Evolutionary conservation across 2,888 invertebrate genomes (phyloP).

Genomic region (Diplolepis rosae): DNA sequence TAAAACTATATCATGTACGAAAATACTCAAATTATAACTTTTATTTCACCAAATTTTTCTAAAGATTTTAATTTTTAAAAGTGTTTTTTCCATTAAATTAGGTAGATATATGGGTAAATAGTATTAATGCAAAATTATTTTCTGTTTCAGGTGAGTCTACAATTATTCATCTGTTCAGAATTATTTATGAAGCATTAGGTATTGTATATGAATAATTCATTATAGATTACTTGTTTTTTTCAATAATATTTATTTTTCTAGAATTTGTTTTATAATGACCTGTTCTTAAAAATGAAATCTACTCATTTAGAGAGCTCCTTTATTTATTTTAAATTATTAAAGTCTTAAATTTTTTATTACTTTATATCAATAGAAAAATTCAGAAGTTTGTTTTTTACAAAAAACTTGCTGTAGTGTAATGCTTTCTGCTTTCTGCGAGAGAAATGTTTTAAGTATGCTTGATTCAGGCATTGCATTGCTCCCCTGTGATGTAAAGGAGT

Average conservation of each 20-base stretch:
- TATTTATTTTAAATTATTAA: too few species aligned
- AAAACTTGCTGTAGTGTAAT: background rate
- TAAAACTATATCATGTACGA: too few species aligned
- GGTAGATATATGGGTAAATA: too few species aligned
- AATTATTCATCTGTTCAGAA: background rate
- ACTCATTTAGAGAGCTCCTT: background rate
- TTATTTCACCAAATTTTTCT: too few species aligned
- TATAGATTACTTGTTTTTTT: background rate
- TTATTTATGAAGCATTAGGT: background rate
- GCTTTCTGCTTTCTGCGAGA: background rate
- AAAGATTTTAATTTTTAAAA: too few species aligned
- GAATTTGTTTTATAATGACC: too few species aligned
- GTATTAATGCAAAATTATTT: background rate
- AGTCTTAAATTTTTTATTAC: background rate
- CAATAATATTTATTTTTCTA: background rate
- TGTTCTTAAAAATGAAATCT: too few species aligned
- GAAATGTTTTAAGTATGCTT: background rate
- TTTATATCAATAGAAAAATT: background rate
- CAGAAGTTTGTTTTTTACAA: background rate
- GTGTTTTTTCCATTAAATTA: too few species aligned
- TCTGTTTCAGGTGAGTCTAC: conserved; percentile 17
- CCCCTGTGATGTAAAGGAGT: background rate
- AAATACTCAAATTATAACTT: too few species aligned
- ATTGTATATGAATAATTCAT: background rate
- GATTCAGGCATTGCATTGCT: conserved; percentile 1